Conservation (phyloP, 1,140 invertebrate species). For the Drosophila takahashii region DNA sequence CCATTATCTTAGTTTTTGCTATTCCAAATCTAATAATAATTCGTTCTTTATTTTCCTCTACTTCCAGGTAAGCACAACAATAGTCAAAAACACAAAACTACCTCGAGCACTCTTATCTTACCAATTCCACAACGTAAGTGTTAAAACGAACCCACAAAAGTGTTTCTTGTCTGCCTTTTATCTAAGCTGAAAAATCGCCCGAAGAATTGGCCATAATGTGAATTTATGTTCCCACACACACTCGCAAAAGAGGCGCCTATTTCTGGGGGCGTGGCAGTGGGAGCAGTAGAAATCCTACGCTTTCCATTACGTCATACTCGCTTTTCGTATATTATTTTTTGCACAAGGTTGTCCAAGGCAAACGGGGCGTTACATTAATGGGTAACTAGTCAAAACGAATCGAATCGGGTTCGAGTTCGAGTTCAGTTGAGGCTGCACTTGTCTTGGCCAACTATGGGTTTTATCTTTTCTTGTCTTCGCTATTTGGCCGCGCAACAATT, state of each 20-base stretch:
- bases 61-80: constrained; percentile 63
- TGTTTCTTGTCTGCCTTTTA: constrained; percentile 42
- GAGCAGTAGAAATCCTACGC: constrained; percentile 63
- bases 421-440: constrained; percentile 54
- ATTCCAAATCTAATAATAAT: constrained; percentile 49
- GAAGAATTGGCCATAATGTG: constrained; percentile 73
- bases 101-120: constrained; percentile 64
- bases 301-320: constrained; percentile 71
- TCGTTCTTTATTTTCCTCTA: constrained; percentile 39
- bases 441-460: constrained; percentile 62
- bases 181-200: constrained; percentile 52
- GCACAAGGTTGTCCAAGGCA: constrained; percentile 82
- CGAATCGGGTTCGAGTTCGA: constrained; percentile 15
- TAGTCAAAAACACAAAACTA: constrained; percentile 21
- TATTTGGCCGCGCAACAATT: constrained; percentile 49
- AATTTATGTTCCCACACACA: constrained; percentile 67
- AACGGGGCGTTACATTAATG: constrained; percentile 80
- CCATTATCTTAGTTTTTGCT: constrained; percentile 15
- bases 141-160: constrained; percentile 49
- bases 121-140: constrained; percentile 57
- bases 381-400: constrained; percentile 60
- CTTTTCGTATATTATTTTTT: constrained; percentile 19
- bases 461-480: constrained; percentile 37
- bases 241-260: constrained; percentile 23
- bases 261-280: constrained; percentile 57